Base-by-base conservation (phyloP, 2,113 vertebrate genomes). In the Dolichallabes microphthalmus region DNA sequence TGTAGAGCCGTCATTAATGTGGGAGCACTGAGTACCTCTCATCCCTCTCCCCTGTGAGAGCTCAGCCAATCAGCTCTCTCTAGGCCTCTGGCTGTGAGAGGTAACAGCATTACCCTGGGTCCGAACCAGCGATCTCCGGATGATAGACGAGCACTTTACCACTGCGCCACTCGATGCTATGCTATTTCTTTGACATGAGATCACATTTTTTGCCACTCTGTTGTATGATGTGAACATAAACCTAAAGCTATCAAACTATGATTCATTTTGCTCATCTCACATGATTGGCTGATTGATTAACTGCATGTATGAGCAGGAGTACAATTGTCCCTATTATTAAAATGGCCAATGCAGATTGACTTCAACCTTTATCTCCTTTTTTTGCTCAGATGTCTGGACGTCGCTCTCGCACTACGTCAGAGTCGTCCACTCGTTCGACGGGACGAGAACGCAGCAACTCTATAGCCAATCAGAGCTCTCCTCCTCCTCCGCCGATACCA, bases 341-440 rank as follows among this genome's bases (percentile, higher is more conserved):
- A 27, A 17, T 20, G 17, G 9, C n/a, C 55, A 32, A 5, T 64
- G 1, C 52, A 82, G 32, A 63, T 74, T n/a, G 0, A 9, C 4
- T 27, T 3, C 22, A 61, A 50, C 19, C n/a, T 25, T 75, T 9
- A 19, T 14, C 22, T 64, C 39, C n/a, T 20, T 5, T 11, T 64
- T 35, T 35, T 35, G 2, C n/a, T 45, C 69, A 99, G 97, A 90
- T 88, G 73, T 87, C 95, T 0, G 94, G 93, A 0, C 92, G 83
- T 55, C 94, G 93, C 0, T 95, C 94, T 2, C 95, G 95, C 69
- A 97, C 96, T 1, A 95, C 94, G 3, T 96, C 96, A 0, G 96
- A 97, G 87, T 96, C 92, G 0, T 95, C 97, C n/a, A 94, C 86
- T 85, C 96, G 97, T 90, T 97, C 95, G 0, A 73, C 82, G 0